Conservation (phyloP, 2,888 invertebrate species). For the Automeris io region DNA sequence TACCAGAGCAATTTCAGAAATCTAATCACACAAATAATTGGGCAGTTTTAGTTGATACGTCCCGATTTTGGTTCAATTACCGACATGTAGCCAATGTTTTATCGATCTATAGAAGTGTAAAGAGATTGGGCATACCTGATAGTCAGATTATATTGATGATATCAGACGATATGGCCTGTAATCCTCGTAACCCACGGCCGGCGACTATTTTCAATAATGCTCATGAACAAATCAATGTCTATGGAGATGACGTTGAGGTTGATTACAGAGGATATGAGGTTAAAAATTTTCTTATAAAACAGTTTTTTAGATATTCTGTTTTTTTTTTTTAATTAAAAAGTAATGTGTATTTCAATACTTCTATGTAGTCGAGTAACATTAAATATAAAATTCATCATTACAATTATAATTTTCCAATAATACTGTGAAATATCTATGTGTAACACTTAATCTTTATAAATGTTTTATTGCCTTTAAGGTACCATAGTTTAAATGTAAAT, state of each 20-base stretch:
- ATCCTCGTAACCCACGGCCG: slow-evolving; percentile 97
- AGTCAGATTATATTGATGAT: slow-evolving; percentile 99
- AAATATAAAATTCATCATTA: too few relatives aligned
- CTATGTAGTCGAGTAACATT: too few relatives aligned
- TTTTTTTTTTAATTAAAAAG: not conserved
- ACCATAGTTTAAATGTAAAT: too few relatives aligned
- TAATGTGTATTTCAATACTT: too few relatives aligned
- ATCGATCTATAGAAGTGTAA: slow-evolving; percentile 98
- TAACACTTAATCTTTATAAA: too few relatives aligned
- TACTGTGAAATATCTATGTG: too few relatives aligned
- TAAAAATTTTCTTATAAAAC: slow-evolving; percentile 16
- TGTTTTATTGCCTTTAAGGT: too few relatives aligned
- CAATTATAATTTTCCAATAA: too few relatives aligned
- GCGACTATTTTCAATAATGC: slow-evolving; percentile 99
- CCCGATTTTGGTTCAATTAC: slow-evolving; percentile 99
- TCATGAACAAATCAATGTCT: slow-evolving; percentile 98
- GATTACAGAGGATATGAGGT: slow-evolving; percentile 97
- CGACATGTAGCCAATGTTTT: slow-evolving; percentile 99
- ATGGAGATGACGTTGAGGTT: slow-evolving; percentile 99
- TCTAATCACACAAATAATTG: slow-evolving; percentile 97
- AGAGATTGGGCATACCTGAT: slow-evolving; percentile 98
- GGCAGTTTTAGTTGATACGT: slow-evolving; percentile 99
- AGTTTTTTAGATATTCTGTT: not conserved
- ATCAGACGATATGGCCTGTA: slow-evolving; percentile 99
- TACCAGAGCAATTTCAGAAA: slow-evolving; percentile 75